Base-by-base conservation (phyloP, 1,140 invertebrate species). In the Drosophila virilis region DNA sequence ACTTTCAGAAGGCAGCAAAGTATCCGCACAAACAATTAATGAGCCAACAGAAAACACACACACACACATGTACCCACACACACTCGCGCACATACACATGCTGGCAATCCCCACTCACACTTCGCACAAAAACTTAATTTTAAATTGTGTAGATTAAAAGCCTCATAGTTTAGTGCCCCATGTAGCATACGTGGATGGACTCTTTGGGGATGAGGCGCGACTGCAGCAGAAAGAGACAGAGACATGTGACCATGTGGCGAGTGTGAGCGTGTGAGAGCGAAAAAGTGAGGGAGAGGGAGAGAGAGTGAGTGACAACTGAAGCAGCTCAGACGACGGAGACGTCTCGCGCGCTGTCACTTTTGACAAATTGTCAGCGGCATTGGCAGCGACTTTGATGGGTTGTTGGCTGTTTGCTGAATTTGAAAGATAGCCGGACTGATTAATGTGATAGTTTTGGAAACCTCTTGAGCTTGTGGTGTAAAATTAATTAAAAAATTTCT, bases 301-400 rank as follows among this genome's bases (percentile, higher is more conserved):
- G 64, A 40, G 50, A n/a, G 35, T 50, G 81, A 82, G 64, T 86
- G 83, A 88, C 83, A 86, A 59, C 37, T 22, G 13, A 76, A 67
- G 40, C 80, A 67, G 43, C 72, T 62, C 43, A 43, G 61, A 45
- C 45, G 76, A 43, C 32, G 40, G 32, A 48, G 76, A 72, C 50
- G 61, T 57, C 55, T 42, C 55, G 46, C 77, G 73, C 74, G 67
- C 84, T 88, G 84, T 89, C 84, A 83, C 75, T 83, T 89, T 88
- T 88, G 84, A 88, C 84, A 88, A 88, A 88, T 88, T 88, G 76
- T 88, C 86, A 84, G 70, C 84, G 80, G 88, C 84, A 89, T 88
- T 89, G 84, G 73, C 77, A 74, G 64, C 64, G 84, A 88, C 84
- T 89, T 88, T 88, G 84, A 88, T 73, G 77, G 50, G 79, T 66